Conservation (phyloP, 2,888 invertebrate genomes). For the Lepidocyrtoides sp. region DNA sequence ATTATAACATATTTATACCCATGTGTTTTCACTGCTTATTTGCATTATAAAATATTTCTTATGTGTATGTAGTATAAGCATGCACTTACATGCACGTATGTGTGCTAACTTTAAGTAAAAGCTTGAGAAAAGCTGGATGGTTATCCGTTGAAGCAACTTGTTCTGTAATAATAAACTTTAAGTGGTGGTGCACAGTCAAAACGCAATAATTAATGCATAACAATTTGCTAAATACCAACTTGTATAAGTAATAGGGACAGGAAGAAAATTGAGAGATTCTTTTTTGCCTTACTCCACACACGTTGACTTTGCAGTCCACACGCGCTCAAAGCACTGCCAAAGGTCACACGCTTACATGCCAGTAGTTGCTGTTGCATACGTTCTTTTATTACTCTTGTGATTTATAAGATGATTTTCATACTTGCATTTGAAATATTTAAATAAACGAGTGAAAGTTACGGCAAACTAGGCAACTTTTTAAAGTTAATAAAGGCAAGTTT, state of each 20-base stretch:
- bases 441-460: neutral
- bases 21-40: neutral
- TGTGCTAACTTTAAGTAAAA: no score
- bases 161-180: slow-evolving; percentile 23
- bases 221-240: slow-evolving; percentile 30
- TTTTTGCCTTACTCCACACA: neutral
- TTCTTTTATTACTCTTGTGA: neutral
- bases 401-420: neutral
- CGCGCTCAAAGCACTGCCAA: neutral
- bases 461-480: neutral
- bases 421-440: neutral
- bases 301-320: neutral
- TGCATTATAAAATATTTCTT: neutral
- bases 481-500: no score
- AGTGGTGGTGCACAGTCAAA: neutral
- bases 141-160: neutral
- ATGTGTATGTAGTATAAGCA: neutral
- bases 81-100: no score
- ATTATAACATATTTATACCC: neutral
- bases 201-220: slow-evolving; percentile 39
- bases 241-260: neutral
- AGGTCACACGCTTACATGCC: neutral
- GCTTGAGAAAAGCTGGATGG: neutral
- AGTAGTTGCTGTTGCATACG: neutral
- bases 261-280: neutral